A percentile compares a stretch with the other conserved stretches of the same genome.
Evolutionary conservation across 2,113 vertebrate genomes (phyloP).

Genomic region (Mormyrus iriodes): DNA sequence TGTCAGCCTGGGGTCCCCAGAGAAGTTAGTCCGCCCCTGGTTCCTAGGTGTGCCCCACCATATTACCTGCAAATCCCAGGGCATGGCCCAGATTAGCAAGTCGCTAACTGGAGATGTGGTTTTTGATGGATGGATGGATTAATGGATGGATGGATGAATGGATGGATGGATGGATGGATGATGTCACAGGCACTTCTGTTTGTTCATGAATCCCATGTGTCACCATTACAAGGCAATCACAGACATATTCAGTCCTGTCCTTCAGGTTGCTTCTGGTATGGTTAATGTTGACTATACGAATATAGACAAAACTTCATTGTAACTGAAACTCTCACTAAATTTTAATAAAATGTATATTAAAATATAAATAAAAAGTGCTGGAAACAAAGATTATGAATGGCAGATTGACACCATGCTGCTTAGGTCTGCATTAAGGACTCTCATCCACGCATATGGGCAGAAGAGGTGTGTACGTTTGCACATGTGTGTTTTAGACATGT

Average conservation of each 20-base stretch:
- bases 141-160: neutral
- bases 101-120: neutral
- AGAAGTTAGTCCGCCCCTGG: neutral
- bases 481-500: slow-evolving; percentile 20
- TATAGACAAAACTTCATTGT: neutral
- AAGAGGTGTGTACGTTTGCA: neutral
- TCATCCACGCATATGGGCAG: neutral
- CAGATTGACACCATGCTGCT: neutral
- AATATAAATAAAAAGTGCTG: neutral
- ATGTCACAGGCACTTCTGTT: neutral
- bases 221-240: neutral
- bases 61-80: neutral
- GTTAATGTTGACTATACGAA: neutral
- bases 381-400: neutral
- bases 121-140: neutral
- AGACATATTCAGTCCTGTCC: neutral
- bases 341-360: neutral
- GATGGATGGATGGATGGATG: neutral
- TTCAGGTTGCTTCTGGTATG: neutral
- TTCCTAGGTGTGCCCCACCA: neutral
- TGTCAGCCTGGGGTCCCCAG: neutral
- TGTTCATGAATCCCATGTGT: neutral
- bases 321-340: neutral
- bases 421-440: neutral
- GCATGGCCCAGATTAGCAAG: neutral